Conservation (phyloP, 2,888 invertebrate genomes). For the Ormyrus thymus region DNA sequence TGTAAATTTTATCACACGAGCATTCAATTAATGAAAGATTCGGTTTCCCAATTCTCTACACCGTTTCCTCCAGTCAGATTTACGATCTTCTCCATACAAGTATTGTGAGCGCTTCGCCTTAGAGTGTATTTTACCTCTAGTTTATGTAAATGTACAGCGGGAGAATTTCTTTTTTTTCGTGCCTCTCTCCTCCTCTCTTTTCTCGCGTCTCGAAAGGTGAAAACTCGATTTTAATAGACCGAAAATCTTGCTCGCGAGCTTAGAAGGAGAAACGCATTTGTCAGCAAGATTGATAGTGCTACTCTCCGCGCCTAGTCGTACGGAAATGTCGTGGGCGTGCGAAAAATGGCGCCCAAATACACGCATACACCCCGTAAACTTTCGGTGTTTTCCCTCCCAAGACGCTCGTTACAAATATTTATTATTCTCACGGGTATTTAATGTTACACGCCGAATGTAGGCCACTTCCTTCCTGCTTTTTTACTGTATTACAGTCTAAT, state of each 20-base stretch:
- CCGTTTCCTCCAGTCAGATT: constrained; percentile 11
- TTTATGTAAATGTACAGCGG: too few relatives aligned
- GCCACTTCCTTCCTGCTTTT: constrained; percentile 12
- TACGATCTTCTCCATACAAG: constrained; percentile 1
- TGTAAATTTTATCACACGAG: constrained; percentile 23
- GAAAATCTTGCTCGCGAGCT: constrained; percentile 22
- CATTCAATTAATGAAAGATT: constrained; percentile 27
- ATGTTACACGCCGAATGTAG: constrained; percentile 34
- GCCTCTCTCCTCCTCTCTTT: too few relatives aligned
- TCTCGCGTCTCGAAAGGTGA: constrained; percentile 27
- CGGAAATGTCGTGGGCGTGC: constrained; percentile 31
- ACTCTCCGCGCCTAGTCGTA: not conserved
- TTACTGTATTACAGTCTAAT: constrained; percentile 13
- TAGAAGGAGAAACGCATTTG: constrained; percentile 30
- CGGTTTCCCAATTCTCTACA: constrained; percentile 12
- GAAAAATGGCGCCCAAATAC: constrained; percentile 33
- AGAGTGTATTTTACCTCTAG: too few relatives aligned
- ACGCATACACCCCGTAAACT: constrained; percentile 15
- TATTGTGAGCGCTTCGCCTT: too few relatives aligned
- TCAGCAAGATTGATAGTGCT: constrained; percentile 38
- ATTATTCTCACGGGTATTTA: constrained; percentile 42
- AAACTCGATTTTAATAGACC: constrained; percentile 46
- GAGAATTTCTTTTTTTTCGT: too few relatives aligned
- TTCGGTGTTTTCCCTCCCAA: constrained; percentile 35
- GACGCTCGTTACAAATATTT: constrained; percentile 36